A percentile compares a stretch with the other conserved stretches of the same genome.
phyloP scores from a whole-genome alignment of 2,113 vertebrate genomes.

The Labeo rohita region DNA sequence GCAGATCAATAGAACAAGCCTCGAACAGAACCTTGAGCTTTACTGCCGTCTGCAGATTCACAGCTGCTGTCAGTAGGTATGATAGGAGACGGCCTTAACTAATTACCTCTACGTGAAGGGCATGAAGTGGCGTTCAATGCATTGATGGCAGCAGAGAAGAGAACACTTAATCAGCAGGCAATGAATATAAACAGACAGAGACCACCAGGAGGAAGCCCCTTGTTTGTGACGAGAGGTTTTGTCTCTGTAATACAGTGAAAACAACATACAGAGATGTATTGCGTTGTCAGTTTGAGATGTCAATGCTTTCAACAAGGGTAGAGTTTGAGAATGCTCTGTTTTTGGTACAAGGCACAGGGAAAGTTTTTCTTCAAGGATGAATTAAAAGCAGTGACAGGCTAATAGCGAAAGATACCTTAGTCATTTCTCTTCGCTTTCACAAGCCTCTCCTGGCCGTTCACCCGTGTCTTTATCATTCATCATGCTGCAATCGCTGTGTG shows the following conservation, averaged over 20 bases:
- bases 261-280: background rate
- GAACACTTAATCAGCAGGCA: constrained; percentile 36
- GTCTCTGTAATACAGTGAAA: background rate
- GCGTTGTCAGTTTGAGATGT: background rate
- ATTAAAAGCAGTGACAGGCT: background rate
- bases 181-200: constrained; percentile 19
- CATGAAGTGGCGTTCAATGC: constrained; percentile 36
- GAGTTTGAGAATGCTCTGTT: constrained; percentile 10
- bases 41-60: constrained; percentile 67
- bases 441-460: constrained; percentile 54
- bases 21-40: constrained; percentile 69
- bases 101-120: constrained; percentile 53
- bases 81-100: constrained; percentile 59
- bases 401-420: background rate
- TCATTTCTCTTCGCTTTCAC: background rate
- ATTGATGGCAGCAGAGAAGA: constrained; percentile 14
- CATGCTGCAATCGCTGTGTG: constrained; percentile 59
- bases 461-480: constrained; percentile 68
- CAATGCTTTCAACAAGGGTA: background rate
- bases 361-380: constrained; percentile 5
- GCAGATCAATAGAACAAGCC: constrained; percentile 80
- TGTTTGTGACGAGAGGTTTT: background rate
- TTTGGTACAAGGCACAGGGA: background rate
- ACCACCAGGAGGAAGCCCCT: background rate
- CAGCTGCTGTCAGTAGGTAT: constrained; percentile 64